A percentile compares a stretch with the other conserved stretches of the same genome.
These are phyloP conservation scores for Agraylea sexmaculata DNA, from an alignment of 1,140 invertebrate species.

Conservation along the genomic window DNA sequence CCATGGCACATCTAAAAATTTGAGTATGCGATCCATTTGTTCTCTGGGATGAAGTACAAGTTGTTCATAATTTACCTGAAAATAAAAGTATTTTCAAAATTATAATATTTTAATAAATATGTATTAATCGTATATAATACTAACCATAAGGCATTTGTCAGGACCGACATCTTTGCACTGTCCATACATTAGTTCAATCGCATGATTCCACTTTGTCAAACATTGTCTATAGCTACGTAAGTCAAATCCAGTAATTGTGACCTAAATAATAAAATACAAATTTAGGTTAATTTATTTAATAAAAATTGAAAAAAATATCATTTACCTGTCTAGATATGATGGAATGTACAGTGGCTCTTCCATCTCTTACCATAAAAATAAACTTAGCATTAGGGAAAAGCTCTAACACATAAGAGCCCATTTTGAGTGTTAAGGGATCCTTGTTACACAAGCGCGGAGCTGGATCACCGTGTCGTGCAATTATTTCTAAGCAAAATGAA, in stretches of 20 bases:
- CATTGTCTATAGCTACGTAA: conserved; percentile 86
- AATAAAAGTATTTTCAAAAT: conserved; percentile 7
- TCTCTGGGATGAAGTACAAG: conserved; percentile 85
- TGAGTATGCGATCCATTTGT: conserved; percentile 82
- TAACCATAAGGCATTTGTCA: conserved; percentile 68
- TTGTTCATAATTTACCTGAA: conserved; percentile 83
- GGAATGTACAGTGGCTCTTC: conserved; percentile 94
- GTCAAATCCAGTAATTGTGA: conserved; percentile 97
- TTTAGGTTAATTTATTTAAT: too few relatives aligned
- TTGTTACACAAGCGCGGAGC: conserved; percentile 94
- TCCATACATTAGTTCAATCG: conserved; percentile 86
- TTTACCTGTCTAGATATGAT: conserved; percentile 86
- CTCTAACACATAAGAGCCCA: conserved; percentile 74
- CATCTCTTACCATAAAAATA: conserved; percentile 96
- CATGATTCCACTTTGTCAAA: conserved; percentile 91
- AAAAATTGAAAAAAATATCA: too few relatives aligned
- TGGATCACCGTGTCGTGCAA: conserved; percentile 88
- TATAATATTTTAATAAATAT: conserved; percentile 7
- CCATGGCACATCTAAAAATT: conserved; percentile 90
- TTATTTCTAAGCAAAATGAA: conserved; percentile 92
- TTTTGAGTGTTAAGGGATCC: conserved; percentile 94
- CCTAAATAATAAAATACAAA: conserved; percentile 42
- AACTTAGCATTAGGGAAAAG: conserved; percentile 85
- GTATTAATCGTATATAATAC: conserved; percentile 17
- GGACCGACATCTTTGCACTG: conserved; percentile 85